phyloP scores from a whole-genome alignment of 2,113 vertebrate species.

The Campylorhamphus procurvoides region DNA sequence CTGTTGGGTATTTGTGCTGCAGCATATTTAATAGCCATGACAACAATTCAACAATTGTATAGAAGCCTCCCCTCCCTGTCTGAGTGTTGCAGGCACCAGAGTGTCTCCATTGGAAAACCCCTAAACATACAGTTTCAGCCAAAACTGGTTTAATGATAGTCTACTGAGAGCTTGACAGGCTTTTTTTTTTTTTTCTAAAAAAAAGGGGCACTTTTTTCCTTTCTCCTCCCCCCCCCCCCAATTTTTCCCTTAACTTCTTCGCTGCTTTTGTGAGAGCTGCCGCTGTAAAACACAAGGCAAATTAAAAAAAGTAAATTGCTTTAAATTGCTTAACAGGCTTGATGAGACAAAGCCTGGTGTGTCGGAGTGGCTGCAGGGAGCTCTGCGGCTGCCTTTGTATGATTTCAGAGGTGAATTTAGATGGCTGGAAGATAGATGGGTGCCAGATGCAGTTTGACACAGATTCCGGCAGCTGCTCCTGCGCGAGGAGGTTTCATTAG shows the following conservation, averaged over 20 bases:
- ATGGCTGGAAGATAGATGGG: slow-evolving; percentile 81
- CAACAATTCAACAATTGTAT: slow-evolving; percentile 82
- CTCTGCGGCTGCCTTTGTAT: slow-evolving; percentile 65
- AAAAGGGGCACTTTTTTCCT: not conserved
- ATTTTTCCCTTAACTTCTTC: not conserved
- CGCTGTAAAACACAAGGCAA: slow-evolving; percentile 50
- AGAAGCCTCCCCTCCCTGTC: slow-evolving; percentile 75
- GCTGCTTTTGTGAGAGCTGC: slow-evolving; percentile 29
- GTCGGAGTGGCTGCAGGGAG: slow-evolving; percentile 68
- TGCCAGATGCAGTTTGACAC: slow-evolving; percentile 82
- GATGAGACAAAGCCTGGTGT: slow-evolving; percentile 77
- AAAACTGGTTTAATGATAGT: slow-evolving; percentile 71
- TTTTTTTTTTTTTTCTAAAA: not conserved
- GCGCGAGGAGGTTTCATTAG: slow-evolving; percentile 73
- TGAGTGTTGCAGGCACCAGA: slow-evolving; percentile 74
- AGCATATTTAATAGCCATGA: slow-evolving; percentile 79
- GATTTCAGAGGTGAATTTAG: slow-evolving; percentile 80
- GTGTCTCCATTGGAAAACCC: slow-evolving; percentile 76
- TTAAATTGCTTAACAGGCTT: slow-evolving; percentile 71
- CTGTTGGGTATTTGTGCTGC: slow-evolving; percentile 70
- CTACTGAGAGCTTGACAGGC: slow-evolving; percentile 66
- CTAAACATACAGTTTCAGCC: slow-evolving; percentile 70
- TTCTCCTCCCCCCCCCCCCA: not conserved
- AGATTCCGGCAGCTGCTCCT: slow-evolving; percentile 78
- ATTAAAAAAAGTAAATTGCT: slow-evolving; percentile 68